Evolutionary conservation across 2,113 vertebrate species (phyloP).

Genomic region (Hypocryptadius cinnamomeus): DNA sequence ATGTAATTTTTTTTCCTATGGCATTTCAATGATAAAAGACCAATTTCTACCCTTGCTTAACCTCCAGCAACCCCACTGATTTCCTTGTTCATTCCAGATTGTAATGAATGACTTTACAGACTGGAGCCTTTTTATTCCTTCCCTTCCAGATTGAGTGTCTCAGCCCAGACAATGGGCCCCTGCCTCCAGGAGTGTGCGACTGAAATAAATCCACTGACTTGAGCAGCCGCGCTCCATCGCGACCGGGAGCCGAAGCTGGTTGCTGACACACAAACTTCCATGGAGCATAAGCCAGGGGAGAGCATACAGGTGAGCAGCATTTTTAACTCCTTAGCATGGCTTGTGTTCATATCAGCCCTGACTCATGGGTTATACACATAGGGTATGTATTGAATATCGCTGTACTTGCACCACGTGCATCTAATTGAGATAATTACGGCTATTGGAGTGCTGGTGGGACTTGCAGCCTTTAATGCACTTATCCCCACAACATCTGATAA

Average conservation of each 20-base stretch:
- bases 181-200: background rate
- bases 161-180: constrained; percentile 42
- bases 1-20: background rate
- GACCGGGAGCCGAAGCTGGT: background rate
- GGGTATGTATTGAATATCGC: constrained; percentile 11
- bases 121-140: constrained; percentile 23
- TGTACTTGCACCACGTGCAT: background rate
- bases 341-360: background rate
- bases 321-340: background rate
- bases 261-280: background rate
- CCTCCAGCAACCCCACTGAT: constrained; percentile 38
- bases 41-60: constrained; percentile 51
- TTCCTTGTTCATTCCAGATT: constrained; percentile 27
- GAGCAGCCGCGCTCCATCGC: background rate
- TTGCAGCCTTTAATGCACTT: constrained; percentile 8
- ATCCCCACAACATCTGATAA: constrained; percentile 15
- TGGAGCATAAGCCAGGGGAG: background rate
- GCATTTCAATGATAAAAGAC: constrained; percentile 48
- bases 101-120: constrained; percentile 49
- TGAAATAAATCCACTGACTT: constrained; percentile 22
- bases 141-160: constrained; percentile 42
- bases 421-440: background rate
- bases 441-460: background rate
- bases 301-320: background rate
- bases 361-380: background rate